Percentiles rank a stretch among this genome's conserved stretches.
Conservation (phyloP, 2,797 vertebrate species). For the Helicolenus hilgendorfi region DNA sequence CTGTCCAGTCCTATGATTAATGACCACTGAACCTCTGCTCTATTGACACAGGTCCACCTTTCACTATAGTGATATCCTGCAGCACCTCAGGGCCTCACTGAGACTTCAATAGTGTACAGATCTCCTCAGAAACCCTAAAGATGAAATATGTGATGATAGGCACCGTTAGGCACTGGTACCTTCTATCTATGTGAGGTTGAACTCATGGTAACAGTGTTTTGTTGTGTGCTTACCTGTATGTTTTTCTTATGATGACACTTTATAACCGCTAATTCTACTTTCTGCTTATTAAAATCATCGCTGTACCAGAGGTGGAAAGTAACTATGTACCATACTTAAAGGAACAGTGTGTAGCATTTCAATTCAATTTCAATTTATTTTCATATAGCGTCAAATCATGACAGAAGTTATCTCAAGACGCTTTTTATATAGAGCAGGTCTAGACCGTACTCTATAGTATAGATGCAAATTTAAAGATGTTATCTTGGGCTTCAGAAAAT, state of each 20-base stretch:
- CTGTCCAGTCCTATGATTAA: conserved; percentile 84
- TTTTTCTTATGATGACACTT: background rate
- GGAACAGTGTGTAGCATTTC: background rate
- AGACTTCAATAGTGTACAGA: background rate
- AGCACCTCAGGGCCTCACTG: conserved; percentile 53
- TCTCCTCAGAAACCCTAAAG: background rate
- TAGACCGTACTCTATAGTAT: no score
- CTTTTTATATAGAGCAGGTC: no score
- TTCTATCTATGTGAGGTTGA: background rate
- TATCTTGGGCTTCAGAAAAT: background rate
- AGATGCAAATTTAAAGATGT: background rate
- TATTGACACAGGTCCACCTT: conserved; percentile 64
- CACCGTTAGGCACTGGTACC: background rate
- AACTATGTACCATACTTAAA: background rate
- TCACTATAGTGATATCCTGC: conserved; percentile 44
- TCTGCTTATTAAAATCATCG: background rate
- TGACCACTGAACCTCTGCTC: conserved; percentile 74
- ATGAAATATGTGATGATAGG: background rate
- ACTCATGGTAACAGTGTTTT: background rate
- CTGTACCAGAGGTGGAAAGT: background rate
- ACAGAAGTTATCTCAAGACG: no score
- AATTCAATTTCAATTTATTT: no score
- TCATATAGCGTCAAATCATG: no score
- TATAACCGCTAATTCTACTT: background rate
- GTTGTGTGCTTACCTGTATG: background rate